These are phyloP conservation scores for Morone saxatilis DNA, from an alignment of 2,113 vertebrate species.

Conservation along the genomic window DNA sequence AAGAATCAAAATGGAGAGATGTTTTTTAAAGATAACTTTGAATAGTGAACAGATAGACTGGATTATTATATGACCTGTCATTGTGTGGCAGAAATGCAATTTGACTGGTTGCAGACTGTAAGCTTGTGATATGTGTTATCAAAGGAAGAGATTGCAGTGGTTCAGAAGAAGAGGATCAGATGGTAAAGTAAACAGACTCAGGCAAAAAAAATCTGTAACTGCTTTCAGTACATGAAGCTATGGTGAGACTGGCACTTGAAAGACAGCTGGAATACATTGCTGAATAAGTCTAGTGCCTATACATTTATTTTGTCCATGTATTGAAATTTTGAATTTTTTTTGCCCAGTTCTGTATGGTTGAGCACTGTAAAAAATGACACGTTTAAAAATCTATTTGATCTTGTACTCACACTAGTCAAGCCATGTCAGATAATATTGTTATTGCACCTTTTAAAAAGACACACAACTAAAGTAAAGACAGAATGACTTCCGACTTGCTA, in stretches of 20 bases:
- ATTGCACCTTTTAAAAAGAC: neutral
- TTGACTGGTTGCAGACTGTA: neutral
- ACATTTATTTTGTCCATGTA: neutral
- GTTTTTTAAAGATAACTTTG: neutral
- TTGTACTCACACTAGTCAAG: conserved; percentile 10
- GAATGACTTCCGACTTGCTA: neutral
- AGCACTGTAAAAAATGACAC: conserved; percentile 43
- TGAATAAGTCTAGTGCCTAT: neutral
- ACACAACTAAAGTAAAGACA: neutral
- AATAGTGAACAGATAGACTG: neutral
- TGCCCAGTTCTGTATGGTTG: conserved; percentile 31
- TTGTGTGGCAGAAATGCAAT: neutral
- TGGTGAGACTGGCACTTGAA: no score
- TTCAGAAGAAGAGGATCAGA: conserved; percentile 2
- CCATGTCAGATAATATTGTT: neutral
- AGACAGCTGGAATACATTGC: no score
- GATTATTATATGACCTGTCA: neutral
- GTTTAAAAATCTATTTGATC: conserved; percentile 14
- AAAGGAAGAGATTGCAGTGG: conserved; percentile 3
- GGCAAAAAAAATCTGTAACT: conserved; percentile 32
- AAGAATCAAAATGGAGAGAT: neutral
- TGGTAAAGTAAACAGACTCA: conserved; percentile 14
- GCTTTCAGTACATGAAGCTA: conserved; percentile 12
- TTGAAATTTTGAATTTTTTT: conserved; percentile 10
- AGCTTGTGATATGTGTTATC: neutral